Evolutionary conservation across 2,113 vertebrate species (phyloP), one percentile per base, ranked within the genome.

Genomic region (Megatriorchis doriae): DNA sequence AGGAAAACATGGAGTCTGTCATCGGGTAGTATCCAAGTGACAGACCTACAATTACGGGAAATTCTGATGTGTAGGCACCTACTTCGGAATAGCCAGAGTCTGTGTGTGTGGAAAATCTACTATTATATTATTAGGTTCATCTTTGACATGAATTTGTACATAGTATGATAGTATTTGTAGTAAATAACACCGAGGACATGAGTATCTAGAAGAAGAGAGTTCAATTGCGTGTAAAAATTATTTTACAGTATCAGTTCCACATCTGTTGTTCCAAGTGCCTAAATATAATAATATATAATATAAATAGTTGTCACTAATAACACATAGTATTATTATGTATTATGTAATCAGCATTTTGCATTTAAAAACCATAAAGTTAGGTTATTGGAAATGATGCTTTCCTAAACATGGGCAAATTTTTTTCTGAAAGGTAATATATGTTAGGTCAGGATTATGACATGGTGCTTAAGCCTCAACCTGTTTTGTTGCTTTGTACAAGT

Each of bases 181-280:
- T 50, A 50, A 66, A 17, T 58, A 88, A 27, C 12, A 25, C 11
- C 0, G 0, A 66, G 21, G 13, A 29, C 3, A 4, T 47, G 45
- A 81, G 31, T 20, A 70, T 53, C 27, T 32, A 61, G 48, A 86
- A 17, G 31, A 56, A 52, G 10, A 11, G 59, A 48, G 9, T 29
- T 79, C n/a, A 58, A 14, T 50, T 71, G 23, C 16, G 7, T 36
- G 5, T 53, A 21, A 13, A 20, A 66, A 40, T 9, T 66, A 16
- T 47, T 93, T 79, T 81, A 32, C 11, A 21, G 2, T 31, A 55
- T 16, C 23, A 34, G 13, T 82, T 85, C 25, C 4, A 16, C 0
- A 0, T 52, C 20, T 84, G 7, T 62, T 62, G 11, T n/a, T 83
- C 23, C 40, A 62, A 50, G 45, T 42, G 5, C 7, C 15, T 45